A percentile compares a stretch with the other conserved stretches of the same genome.
phyloP scores from a whole-genome alignment of 2,113 vertebrate genomes.

The Melanerpes aurifrons region DNA sequence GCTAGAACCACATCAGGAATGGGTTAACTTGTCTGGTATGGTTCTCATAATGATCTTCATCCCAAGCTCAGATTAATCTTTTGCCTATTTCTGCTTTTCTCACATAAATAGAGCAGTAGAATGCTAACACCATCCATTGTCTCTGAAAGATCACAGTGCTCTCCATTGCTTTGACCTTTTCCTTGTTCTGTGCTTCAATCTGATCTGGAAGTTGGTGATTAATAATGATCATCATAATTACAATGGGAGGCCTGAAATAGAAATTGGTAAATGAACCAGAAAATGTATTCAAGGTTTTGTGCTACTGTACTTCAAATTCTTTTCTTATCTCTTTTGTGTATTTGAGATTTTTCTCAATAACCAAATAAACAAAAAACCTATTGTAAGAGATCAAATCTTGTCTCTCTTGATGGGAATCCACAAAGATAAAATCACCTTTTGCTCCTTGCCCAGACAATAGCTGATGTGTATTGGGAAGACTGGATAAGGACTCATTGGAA shows the following conservation, averaged over 20 bases:
- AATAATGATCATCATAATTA: conserved; percentile 77
- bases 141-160: conserved; percentile 65
- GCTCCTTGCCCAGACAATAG: too few relatives aligned
- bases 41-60: conserved; percentile 53
- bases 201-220: conserved; percentile 75
- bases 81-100: conserved; percentile 70
- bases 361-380: background rate
- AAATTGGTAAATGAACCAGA: conserved; percentile 71
- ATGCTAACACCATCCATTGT: conserved; percentile 67
- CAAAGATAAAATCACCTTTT: too few relatives aligned
- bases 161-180: conserved; percentile 75
- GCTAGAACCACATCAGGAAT: background rate
- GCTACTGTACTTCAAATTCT: conserved; percentile 42
- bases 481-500: too few relatives aligned
- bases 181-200: conserved; percentile 65
- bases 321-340: conserved; percentile 19
- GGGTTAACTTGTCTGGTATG: conserved; percentile 26
- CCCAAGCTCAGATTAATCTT: conserved; percentile 68
- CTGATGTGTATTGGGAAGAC: too few relatives aligned
- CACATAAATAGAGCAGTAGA: conserved; percentile 55
- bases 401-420: too few relatives aligned
- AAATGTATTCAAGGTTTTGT: conserved; percentile 66
- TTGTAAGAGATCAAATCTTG: too few relatives aligned
- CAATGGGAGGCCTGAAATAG: conserved; percentile 65
- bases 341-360: background rate